phyloP scores from a whole-genome alignment of 2,113 vertebrate genomes.

The Dissostichus mawsoni region DNA sequence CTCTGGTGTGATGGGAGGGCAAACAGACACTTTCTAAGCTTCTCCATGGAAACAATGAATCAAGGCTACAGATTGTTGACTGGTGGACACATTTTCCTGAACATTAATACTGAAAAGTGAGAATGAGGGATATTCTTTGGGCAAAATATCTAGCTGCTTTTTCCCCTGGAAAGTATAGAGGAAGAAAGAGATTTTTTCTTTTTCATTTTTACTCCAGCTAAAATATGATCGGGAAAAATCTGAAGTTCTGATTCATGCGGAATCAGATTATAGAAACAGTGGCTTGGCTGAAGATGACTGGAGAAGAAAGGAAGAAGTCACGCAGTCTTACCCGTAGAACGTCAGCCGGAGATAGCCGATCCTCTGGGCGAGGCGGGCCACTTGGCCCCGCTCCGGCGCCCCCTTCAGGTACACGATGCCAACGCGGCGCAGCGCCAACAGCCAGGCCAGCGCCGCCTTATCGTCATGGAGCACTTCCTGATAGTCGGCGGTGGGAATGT shows the following conservation, averaged over 20 bases:
- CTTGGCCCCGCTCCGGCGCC: constrained; percentile 87
- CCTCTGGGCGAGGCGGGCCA: constrained; percentile 88
- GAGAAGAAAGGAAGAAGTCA: constrained; percentile 17
- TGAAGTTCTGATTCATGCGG: constrained; percentile 24
- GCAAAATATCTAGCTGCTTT: constrained; percentile 1
- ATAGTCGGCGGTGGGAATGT: constrained; percentile 87
- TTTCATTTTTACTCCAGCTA: constrained; percentile 23
- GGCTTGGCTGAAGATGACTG: constrained; percentile 40
- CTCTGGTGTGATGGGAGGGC: constrained; percentile 31
- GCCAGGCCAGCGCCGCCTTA: constrained; percentile 88
- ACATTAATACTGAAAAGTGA: constrained; percentile 14
- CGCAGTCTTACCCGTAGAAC: constrained; percentile 91
- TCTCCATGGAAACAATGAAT: constrained; percentile 37
- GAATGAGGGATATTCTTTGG: constrained; percentile 11
- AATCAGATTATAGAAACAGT: constrained; percentile 38
- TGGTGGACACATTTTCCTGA: constrained; percentile 17
- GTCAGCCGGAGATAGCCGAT: constrained; percentile 93
- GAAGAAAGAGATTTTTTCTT: constrained; percentile 16
- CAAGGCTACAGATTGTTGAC: constrained; percentile 31
- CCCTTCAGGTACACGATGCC: constrained; percentile 91
- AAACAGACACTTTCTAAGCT: constrained; percentile 12
- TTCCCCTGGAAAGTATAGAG: constrained; percentile 10
- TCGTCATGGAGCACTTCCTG: constrained; percentile 88
- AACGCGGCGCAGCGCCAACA: constrained; percentile 86
- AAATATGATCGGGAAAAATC: constrained; percentile 48